Base-by-base conservation (phyloP, 1,140 invertebrate species). In the Hypsibius dujardini region DNA sequence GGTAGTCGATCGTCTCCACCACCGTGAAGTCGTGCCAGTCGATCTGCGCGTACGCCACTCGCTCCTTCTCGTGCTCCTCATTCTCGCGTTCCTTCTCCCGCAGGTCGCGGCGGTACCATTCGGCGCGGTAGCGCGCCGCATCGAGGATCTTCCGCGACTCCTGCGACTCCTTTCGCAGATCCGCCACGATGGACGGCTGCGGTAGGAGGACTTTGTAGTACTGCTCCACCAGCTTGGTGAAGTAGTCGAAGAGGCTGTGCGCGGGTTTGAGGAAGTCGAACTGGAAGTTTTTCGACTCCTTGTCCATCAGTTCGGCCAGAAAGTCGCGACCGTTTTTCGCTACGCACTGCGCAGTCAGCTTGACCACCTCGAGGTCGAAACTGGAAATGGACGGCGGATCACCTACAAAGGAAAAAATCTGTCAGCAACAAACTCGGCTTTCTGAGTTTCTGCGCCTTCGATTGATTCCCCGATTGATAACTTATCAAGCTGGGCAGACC, bases 1-100 rank as follows among this genome's bases (percentile, higher is more conserved):
- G 92, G 80, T 98, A 99, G 79, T 99, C 96, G 0, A 99, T 95
- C 0, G 95, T 98, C 80, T 99, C 95, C 0, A 99, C 96, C 0
- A 99, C 94, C 1, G 98, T 95, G 83, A 99, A 99, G 81, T 98
- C 95, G 78, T 99, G 96, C 96, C 96, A 99, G 79, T 99, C 96
- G 74, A 99, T 97, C 76, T 94, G 90, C 1, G 92, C 91, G 79
- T 98, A 98, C 0, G 94, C 92, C 47, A 96, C 86, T 81, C 94
- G 84, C 80, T 98, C 96, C 56, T 89, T 85, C 79, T 99, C 95
- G 28, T 91, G 84, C 76, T 90, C 90, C 76, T 95, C 92, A 78
- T 98, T 92, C 79, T 96, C 92, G 73, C 89, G 88, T 1, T 90
- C 85, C 70, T 87, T 87, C 76, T 95, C 90, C 15, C 88, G 86